A percentile compares a stretch with the other conserved stretches of the same genome.
Conservation (phyloP, 2,113 vertebrate genomes). For the Heterochromis multidens region DNA sequence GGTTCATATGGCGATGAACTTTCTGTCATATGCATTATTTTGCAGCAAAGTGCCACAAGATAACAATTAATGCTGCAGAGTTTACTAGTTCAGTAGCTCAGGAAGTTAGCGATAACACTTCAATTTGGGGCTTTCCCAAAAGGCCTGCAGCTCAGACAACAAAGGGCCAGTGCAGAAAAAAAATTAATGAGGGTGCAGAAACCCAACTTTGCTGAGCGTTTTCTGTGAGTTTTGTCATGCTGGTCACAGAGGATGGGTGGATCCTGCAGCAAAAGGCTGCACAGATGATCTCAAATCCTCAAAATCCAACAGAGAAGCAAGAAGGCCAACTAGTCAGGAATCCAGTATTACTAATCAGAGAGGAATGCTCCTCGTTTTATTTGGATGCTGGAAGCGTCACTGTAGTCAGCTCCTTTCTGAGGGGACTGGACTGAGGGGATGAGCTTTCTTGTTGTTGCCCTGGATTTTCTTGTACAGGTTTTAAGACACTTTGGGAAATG, state of each 20-base stretch:
- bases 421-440: not conserved
- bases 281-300: conserved; percentile 71
- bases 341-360: conserved; percentile 67
- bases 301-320: conserved; percentile 43
- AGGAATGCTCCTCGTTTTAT: conserved; percentile 59
- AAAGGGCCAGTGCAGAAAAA: not conserved
- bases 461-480: not conserved
- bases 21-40: not conserved
- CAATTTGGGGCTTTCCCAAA: conserved; percentile 7
- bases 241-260: conserved; percentile 27
- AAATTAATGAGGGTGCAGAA: not conserved
- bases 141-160: not conserved
- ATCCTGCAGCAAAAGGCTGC: conserved; percentile 55
- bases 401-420: not conserved
- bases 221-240: conserved; percentile 12
- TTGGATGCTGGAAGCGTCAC: conserved; percentile 15
- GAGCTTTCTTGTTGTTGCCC: not conserved
- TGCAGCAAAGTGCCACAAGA: not conserved
- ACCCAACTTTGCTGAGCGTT: not conserved
- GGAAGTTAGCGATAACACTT: not conserved
- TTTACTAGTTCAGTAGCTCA: not conserved
- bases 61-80: fast-evolving
- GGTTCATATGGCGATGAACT: not conserved
- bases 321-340: conserved; percentile 42
- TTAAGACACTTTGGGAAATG: not conserved